Evolutionary conservation across 2,888 invertebrate genomes (phyloP).

Genomic region (Imbricaverruca yamaguchii): DNA sequence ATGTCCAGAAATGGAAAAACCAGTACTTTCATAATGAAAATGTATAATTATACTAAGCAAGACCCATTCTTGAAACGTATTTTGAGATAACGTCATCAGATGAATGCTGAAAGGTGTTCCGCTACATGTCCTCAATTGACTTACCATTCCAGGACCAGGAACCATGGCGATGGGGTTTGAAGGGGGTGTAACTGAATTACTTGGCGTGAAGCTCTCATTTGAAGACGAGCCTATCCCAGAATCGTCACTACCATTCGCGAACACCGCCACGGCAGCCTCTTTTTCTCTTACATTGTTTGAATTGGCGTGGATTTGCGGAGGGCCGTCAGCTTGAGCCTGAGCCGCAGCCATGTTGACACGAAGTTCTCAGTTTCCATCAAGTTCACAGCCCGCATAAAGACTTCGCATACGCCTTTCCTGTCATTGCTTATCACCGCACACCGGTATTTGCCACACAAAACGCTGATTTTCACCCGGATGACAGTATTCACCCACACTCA

Average conservation of each 20-base stretch:
- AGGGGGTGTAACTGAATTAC: conserved; percentile 1
- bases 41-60: not conserved
- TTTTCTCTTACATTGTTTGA: conserved; percentile 14
- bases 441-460: not conserved
- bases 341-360: conserved; percentile 15
- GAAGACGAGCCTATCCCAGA: conserved; percentile 2
- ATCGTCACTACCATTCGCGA: conserved; percentile 6
- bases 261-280: not conserved
- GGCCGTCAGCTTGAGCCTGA: conserved; percentile 17
- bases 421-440: not conserved
- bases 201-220: not conserved
- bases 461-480: not conserved
- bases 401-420: not conserved
- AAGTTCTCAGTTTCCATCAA: conserved; percentile 5
- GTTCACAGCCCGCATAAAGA: not conserved
- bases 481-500: not conserved
- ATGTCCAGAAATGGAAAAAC: not conserved
- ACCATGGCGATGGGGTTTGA: not conserved
- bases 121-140: not conserved
- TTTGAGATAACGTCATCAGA: too few relatives aligned
- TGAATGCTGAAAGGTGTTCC: too few relatives aligned
- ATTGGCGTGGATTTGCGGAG: conserved; percentile 10
- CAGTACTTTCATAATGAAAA: not conserved
- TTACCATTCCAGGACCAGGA: conserved; percentile 4
- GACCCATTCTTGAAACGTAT: too few relatives aligned